phyloP scores from a whole-genome alignment of 2,888 invertebrate genomes.

The Cantharis rustica region DNA sequence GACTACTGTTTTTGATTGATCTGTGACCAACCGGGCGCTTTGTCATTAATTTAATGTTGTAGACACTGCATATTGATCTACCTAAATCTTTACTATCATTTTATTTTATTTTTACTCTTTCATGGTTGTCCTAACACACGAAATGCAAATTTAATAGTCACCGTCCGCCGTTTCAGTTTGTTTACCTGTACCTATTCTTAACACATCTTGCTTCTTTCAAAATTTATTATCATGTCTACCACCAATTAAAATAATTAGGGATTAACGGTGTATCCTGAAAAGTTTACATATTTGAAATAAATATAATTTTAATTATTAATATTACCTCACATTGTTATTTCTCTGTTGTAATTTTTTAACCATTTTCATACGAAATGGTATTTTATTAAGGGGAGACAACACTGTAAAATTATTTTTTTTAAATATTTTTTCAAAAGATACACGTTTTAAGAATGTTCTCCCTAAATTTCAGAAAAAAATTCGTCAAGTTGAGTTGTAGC shows the following conservation, averaged over 20 bases:
- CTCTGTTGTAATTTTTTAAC: too few species aligned
- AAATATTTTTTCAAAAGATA: too few species aligned
- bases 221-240: not conserved
- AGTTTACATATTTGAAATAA: not conserved
- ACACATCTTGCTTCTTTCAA: not conserved
- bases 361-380: too few species aligned
- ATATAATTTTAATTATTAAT: not conserved
- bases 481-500: too few species aligned
- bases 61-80: conserved; percentile 30
- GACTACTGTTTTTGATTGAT: conserved; percentile 37
- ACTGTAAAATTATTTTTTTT: too few species aligned
- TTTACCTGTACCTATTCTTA: not conserved
- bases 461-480: too few species aligned
- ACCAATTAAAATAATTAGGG: not conserved
- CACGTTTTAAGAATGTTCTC: too few species aligned
- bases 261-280: not conserved
- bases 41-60: conserved; percentile 32
- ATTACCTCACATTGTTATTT: not conserved
- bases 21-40: conserved; percentile 31
- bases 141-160: not conserved
- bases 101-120: not conserved
- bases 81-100: conserved; percentile 8
- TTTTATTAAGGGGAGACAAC: too few species aligned
- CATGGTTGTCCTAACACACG: not conserved
- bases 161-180: not conserved